These are phyloP conservation scores for Gymnoscelis rufifasciata DNA, from an alignment of 2,888 invertebrate genomes.

Conservation along the genomic window DNA sequence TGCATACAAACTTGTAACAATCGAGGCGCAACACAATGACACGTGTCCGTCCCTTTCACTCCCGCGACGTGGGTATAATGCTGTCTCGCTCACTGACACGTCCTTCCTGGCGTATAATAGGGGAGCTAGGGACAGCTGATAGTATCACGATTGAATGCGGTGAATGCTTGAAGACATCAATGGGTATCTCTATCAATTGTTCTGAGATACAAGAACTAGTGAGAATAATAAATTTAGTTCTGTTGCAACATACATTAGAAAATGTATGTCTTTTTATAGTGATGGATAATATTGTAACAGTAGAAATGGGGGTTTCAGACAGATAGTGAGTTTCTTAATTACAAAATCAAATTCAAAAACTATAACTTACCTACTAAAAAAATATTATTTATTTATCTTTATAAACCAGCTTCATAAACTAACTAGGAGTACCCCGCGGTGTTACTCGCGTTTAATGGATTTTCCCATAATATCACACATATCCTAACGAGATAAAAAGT, in stretches of 20 bases:
- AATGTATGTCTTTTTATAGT: too few relatives aligned
- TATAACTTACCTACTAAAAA: neutral
- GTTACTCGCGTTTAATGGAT: too few relatives aligned
- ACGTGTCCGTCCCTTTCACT: conserved; percentile 61
- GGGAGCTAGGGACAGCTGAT: conserved; percentile 51
- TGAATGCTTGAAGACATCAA: conserved; percentile 46
- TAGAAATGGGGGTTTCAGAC: too few relatives aligned
- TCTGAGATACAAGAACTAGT: conserved; percentile 23
- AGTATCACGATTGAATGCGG: conserved; percentile 53
- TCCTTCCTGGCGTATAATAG: conserved; percentile 65
- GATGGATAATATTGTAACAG: too few relatives aligned
- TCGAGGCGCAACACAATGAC: conserved; percentile 64
- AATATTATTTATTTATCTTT: neutral
- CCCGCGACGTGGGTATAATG: conserved; percentile 57
- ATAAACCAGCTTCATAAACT: too few relatives aligned
- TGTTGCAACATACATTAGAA: too few relatives aligned
- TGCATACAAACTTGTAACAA: conserved; percentile 68
- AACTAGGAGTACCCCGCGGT: too few relatives aligned
- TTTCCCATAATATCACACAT: too few relatives aligned
- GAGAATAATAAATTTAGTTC: neutral
- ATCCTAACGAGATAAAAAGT: too few relatives aligned
- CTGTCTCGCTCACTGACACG: conserved; percentile 64
- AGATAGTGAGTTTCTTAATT: too few relatives aligned
- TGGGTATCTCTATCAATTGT: conserved; percentile 41
- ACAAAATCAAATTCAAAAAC: too few relatives aligned